Evolutionary conservation across 2,113 vertebrate genomes (phyloP), one percentile per base, ranked within the genome.

Genomic region (Ailurus styani): DNA sequence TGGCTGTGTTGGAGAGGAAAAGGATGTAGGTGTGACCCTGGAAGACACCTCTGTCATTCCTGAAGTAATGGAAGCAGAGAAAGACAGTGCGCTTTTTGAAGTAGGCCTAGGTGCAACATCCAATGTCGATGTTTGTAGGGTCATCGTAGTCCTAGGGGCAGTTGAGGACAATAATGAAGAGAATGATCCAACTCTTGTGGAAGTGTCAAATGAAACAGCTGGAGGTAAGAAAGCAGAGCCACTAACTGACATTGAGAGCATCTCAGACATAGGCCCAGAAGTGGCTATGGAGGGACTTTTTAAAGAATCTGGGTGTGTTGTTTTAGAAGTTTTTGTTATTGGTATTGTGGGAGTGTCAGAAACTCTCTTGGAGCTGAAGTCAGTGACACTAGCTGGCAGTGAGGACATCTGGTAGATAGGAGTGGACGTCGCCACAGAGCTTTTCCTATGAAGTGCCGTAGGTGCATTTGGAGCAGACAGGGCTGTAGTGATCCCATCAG

Each of bases 311-410:
- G 87, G 12, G 10, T 64, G 57, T 60, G n/a, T 42, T 15, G 70
- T 91, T 97, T 85, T 77, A 70, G 93, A 95, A 95, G 91, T 90
- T 57, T 70, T 90, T 52, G 64, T 88, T 72, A 60, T 85, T 77
- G 62, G 40, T 87, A 60, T 37, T 20, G 34, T 17, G 5, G 57
- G 25, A 45, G 70, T 77, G 7, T 81, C 81, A 70, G 77, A 91
- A 95, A 86, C 29, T 2, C 31, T 96, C 88, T 57, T 87, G 77
- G 88, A 78, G n/a, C 82, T 96, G 15, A 96, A 78, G 2, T 45
- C 34, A 93, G 93, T 90, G n/a, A 64, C 34, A 64, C 40, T 84
- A 93, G 88, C 52, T 54, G 93, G 64, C 70, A 54, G 4, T 77
- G 95, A 90, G 31, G 87, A 72, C 70, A 88, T 72, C 21, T 95